Evolutionary conservation across 2,888 invertebrate species (phyloP), one percentile per base, ranked within the genome.

Genomic region (Nephrotoma guestfalica): DNA sequence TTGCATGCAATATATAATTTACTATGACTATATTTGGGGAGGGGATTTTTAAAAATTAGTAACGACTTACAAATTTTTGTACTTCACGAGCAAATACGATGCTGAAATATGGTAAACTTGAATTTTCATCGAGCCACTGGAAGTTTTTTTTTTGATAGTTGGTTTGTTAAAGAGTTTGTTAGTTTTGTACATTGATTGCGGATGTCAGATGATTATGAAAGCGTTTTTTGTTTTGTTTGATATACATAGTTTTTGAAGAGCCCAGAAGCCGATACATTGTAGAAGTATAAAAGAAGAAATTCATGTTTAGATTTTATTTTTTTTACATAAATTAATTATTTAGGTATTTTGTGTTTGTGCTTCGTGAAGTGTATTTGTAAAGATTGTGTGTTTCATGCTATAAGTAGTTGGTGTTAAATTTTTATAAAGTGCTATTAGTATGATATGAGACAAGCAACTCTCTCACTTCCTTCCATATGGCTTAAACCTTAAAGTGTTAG

Each of bases 61-160:
- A 71, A 71, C 88, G 90, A 92, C 95, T 95, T 95, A 95, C 95
- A 93, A 93, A 94, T 92, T 93, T 93, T 90, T 94, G 93, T 90
- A 94, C 93, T 91, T 94, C 95, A 91, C 94, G 93, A 91, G 94
- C 93, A 91, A 94, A 94, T 92, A 94, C 93, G 91, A 94, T 94
- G 90, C 94, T 93, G 92, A 94, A 94, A 90, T 93, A 93, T 89
- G 94, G 94, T 90, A 94, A 93, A 89, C 94, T 93, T 88, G 95
- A 94, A 92, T 95, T 94, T 92, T 95, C 95, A 91, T 95, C 95
- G 93, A 95, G 93, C 96, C 96, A 96, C 94, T 85, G 43, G 42
- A 6, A 43, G 18, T 85, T 85, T n/a, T n/a, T 71, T 41, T n/a
- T 41, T 85, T 94, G 89, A 40, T 6, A 83, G 11, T 83, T 30